Evolutionary conservation across 1,140 invertebrate genomes (phyloP).

Genomic region (Drosophila parvula): DNA sequence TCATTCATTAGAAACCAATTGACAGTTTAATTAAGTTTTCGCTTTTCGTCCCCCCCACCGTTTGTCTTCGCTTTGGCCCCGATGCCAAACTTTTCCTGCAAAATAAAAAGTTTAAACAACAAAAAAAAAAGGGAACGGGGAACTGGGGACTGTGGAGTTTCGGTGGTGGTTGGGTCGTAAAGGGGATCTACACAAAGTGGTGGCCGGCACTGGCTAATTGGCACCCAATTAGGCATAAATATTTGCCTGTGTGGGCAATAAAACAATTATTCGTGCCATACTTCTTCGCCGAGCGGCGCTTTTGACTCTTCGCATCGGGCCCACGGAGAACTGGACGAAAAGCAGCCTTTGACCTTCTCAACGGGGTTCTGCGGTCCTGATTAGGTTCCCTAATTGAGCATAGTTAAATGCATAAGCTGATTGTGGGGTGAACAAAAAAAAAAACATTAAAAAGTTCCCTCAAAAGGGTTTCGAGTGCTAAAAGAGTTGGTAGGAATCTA

Average conservation of each 20-base stretch:
- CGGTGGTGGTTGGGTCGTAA: neutral
- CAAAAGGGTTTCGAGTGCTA: constrained; percentile 2
- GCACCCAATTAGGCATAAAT: constrained; percentile 61
- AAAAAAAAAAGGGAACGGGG: neutral
- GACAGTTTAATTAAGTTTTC: constrained; percentile 76
- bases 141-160: neutral
- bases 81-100: constrained; percentile 34
- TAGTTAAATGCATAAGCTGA: constrained; percentile 54
- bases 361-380: constrained; percentile 14
- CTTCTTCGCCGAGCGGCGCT: constrained; percentile 31
- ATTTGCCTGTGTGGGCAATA: constrained; percentile 50
- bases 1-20: constrained; percentile 72
- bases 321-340: constrained; percentile 4
- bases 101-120: constrained; percentile 55
- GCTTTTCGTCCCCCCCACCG: constrained; percentile 32
- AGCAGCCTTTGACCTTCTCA: constrained; percentile 34
- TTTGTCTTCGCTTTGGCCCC: constrained; percentile 30
- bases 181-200: constrained; percentile 35
- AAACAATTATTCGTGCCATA: constrained; percentile 53
- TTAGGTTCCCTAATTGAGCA: constrained; percentile 51
- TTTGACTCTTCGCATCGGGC: constrained; percentile 20
- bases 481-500: neutral
- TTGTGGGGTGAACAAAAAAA: constrained; percentile 29
- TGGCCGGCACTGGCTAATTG: constrained; percentile 50
- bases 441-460: constrained; percentile 10